Conservation (phyloP, 2,113 vertebrate genomes). For the Rostratula benghalensis region DNA sequence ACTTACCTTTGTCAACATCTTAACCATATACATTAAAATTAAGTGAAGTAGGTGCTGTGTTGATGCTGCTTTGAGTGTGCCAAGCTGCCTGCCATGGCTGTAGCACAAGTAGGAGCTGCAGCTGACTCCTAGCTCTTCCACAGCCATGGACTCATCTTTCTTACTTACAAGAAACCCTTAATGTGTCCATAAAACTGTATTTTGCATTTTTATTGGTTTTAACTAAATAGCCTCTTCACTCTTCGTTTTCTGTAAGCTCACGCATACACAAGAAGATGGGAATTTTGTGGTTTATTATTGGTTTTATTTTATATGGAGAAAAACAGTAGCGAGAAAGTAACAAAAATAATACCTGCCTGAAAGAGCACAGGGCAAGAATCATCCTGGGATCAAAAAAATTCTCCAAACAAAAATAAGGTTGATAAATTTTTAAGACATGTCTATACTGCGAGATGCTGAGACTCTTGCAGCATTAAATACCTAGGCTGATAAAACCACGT, state of each 20-base stretch:
- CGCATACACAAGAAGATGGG: not conserved
- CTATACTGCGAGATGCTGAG: not conserved
- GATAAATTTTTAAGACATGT: not conserved
- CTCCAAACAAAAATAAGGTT: not conserved
- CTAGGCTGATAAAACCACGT: not conserved
- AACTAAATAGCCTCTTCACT: not conserved
- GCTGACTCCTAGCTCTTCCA: not conserved
- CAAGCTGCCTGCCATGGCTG: not conserved
- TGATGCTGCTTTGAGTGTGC: not conserved
- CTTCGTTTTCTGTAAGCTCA: not conserved
- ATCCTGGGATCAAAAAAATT: not conserved
- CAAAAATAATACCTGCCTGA: constrained; percentile 17
- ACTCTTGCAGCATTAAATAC: not conserved
- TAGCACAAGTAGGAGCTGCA: not conserved
- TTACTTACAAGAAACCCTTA: not conserved
- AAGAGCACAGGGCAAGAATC: not conserved
- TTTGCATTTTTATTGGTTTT: not conserved
- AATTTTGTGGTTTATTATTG: not conserved
- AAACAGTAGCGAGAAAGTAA: constrained; percentile 43
- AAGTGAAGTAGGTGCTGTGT: fast-evolving
- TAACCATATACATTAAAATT: no score
- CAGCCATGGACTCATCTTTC: not conserved
- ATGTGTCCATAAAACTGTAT: not conserved
- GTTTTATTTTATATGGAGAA: constrained; percentile 49
- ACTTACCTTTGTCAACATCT: not conserved